These are phyloP conservation scores for Mesorhabditis sp. DNA, from an alignment of 2,888 invertebrate species.

Conservation along the genomic window DNA sequence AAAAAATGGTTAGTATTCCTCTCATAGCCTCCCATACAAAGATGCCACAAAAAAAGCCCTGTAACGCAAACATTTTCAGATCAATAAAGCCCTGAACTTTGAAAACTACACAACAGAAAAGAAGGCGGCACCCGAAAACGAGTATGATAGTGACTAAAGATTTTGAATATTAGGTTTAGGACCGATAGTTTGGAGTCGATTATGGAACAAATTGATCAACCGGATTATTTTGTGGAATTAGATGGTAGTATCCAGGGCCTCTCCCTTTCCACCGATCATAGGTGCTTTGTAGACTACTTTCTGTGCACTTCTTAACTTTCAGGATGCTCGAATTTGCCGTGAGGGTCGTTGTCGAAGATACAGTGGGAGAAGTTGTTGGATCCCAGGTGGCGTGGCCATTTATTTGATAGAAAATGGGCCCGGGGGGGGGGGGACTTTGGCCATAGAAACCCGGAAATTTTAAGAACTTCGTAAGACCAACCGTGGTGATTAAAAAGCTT, in stretches of 20 bases:
- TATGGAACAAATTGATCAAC: not conserved
- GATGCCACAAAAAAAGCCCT: not conserved
- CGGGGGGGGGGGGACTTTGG: too few relatives aligned
- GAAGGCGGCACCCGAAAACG: not conserved
- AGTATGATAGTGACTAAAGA: not conserved
- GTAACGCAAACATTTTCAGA: not conserved
- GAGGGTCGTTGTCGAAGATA: constrained; percentile 1
- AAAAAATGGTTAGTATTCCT: not conserved
- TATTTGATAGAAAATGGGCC: not conserved
- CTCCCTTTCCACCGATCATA: not conserved
- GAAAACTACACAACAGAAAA: not conserved
- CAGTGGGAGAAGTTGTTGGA: not conserved
- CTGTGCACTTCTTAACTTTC: not conserved
- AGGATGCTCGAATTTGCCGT: not conserved
- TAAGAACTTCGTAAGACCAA: not conserved
- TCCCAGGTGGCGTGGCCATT: not conserved
- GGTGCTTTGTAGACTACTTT: not conserved
- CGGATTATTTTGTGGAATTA: not conserved
- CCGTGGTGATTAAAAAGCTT: not conserved
- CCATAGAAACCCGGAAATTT: not conserved
- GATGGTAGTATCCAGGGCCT: not conserved
- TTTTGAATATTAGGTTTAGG: not conserved
- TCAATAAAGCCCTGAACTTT: not conserved
- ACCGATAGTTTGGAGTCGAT: not conserved
- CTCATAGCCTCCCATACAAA: not conserved